Conservation (phyloP, 1,140 invertebrate species). For the Nautilus pompilius region DNA sequence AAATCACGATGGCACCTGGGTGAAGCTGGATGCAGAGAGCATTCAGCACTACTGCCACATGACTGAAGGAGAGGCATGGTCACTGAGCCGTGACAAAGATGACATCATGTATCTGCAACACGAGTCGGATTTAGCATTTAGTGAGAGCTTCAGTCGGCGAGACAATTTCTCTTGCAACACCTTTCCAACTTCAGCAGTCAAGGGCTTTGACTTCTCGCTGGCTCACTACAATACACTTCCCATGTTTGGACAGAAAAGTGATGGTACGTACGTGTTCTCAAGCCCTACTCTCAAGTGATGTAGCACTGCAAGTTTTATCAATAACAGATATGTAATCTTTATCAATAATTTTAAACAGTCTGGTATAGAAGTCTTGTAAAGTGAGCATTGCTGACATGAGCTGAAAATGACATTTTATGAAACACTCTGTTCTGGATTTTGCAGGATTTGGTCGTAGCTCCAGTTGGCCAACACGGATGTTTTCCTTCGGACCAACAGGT, state of each 20-base stretch:
- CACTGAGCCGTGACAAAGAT: slow-evolving; percentile 67
- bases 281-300: too few species aligned
- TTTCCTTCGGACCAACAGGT: slow-evolving; percentile 28
- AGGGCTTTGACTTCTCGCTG: slow-evolving; percentile 64
- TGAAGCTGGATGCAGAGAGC: slow-evolving; percentile 76
- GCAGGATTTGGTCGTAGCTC: slow-evolving; percentile 33
- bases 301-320: too few species aligned
- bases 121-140: slow-evolving; percentile 53
- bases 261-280: neutral
- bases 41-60: slow-evolving; percentile 70
- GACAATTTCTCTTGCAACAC: slow-evolving; percentile 47
- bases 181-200: slow-evolving; percentile 28
- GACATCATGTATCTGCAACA: slow-evolving; percentile 70
- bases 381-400: too few species aligned
- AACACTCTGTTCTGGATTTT: slow-evolving; percentile 7
- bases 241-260: slow-evolving; percentile 1
- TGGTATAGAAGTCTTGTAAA: too few species aligned
- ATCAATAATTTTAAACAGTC: too few species aligned
- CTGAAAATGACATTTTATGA: neutral
- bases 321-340: too few species aligned
- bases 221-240: slow-evolving; percentile 14
- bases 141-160: slow-evolving; percentile 11
- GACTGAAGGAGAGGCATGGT: slow-evolving; percentile 70
- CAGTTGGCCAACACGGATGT: slow-evolving; percentile 31
- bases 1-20: slow-evolving; percentile 95